These are phyloP conservation scores for Lasioglossum morio DNA, from an alignment of 2,888 invertebrate genomes.

Conservation along the genomic window DNA sequence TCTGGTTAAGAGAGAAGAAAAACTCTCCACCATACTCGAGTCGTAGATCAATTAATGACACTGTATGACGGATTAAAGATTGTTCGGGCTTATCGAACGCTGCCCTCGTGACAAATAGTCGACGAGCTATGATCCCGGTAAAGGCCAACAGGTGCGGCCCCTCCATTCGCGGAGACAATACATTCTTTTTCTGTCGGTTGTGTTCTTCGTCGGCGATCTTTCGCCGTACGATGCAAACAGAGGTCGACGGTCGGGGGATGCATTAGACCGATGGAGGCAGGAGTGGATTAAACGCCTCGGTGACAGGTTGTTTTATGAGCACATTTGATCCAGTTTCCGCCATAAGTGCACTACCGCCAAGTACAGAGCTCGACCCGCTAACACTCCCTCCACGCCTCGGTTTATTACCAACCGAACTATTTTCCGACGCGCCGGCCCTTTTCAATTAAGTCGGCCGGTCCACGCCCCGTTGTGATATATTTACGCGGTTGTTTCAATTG, in stretches of 20 bases:
- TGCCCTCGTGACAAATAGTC: constrained; percentile 11
- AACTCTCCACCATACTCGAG: too few species aligned
- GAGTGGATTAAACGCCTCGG: constrained; percentile 34
- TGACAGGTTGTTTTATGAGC: constrained; percentile 46
- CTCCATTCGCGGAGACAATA: constrained; percentile 1
- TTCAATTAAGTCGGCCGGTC: constrained; percentile 60
- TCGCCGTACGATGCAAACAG: constrained; percentile 4
- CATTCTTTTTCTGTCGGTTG: not conserved
- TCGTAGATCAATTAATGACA: not conserved
- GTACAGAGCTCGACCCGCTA: constrained; percentile 2
- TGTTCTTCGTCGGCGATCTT: constrained; percentile 5
- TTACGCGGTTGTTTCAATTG: constrained; percentile 58
- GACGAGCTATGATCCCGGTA: not conserved
- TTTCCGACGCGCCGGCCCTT: constrained; percentile 31
- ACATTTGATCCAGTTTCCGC: constrained; percentile 36
- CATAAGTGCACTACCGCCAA: constrained; percentile 25
- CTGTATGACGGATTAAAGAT: not conserved
- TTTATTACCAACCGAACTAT: constrained; percentile 48
- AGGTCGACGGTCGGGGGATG: not conserved
- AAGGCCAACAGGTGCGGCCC: constrained; percentile 24
- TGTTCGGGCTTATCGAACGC: constrained; percentile 9
- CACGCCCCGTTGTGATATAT: constrained; percentile 35
- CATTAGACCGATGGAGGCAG: constrained; percentile 14
- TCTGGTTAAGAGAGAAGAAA: too few species aligned
- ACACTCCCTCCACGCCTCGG: constrained; percentile 21